Evolutionary conservation across 2,797 vertebrate species (phyloP), one percentile per base, ranked within the genome.

Genomic region (Cossypha polioptera): DNA sequence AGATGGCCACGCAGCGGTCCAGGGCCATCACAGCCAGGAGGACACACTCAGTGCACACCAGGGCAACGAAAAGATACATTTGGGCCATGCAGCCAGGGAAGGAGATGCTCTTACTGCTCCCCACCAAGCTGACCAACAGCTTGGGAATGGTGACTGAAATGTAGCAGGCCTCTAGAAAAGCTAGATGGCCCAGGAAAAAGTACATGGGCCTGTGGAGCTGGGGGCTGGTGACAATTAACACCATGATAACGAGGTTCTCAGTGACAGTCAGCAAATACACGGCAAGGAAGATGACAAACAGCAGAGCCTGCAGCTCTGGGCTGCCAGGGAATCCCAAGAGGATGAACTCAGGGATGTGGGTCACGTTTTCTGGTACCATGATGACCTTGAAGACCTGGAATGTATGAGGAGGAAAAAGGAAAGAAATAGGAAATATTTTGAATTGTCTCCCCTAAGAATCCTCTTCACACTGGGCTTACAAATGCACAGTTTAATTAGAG

Each of bases 141-240:
- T 96, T 96, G 63, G 97, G 96, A n/a, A 94, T 55, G 8, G 93
- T 96, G 79, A 93, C 86, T 3, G 26, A 96, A 11, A 90, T 71
- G 5, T 94, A 97, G 82, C 95, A 96, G 76, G 96, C 51, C 66
- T 97, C 96, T 1, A 79, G 10, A 45, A 11, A 81, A 1, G 95
- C 93, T 2, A 93, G 24, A 3, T 40, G 14, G 6, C 91, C 59
- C 10, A 97, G 77, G 53, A 96, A 97, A n/a, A 86, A 96, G 79
- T 96, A 96, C 97, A 97, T 94, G 83, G 96, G 94, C 42, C 95
- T 94, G 68, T 84, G 92, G 63, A 97, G 96, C 58, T 84, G 36
- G 51, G 3, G 1, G 2, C 65, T 91, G 19, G 4, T 35, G 19
- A 53, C 48, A 57, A 94, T 26, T 2, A 95, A 53, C 51, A 50